Conservation (phyloP, 1,140 invertebrate species). For the Drosophila orena region DNA sequence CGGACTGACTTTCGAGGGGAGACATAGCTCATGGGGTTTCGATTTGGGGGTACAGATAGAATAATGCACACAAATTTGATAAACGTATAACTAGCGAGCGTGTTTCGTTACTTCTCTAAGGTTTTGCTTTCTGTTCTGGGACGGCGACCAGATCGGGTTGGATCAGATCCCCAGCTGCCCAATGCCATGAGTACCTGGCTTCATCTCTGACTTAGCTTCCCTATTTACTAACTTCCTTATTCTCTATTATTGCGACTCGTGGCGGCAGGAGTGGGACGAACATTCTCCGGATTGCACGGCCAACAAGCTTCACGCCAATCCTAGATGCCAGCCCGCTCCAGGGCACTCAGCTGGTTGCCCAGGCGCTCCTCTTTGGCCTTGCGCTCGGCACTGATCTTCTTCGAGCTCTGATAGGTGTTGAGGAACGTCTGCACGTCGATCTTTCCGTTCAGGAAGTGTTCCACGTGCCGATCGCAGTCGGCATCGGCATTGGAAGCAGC, state of each 20-base stretch:
- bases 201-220: neutral
- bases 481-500: conserved; percentile 90
- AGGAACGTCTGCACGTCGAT: conserved; percentile 91
- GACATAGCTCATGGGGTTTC: conserved; percentile 1
- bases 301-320: neutral
- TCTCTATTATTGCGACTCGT: conserved; percentile 41
- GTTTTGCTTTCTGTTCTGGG: neutral
- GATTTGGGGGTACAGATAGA: conserved; percentile 9
- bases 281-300: neutral
- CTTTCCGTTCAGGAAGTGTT: conserved; percentile 90
- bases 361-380: conserved; percentile 92
- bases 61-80: conserved; percentile 16
- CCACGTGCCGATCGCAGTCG: conserved; percentile 90
- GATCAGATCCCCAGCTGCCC: neutral
- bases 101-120: neutral
- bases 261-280: conserved; percentile 4
- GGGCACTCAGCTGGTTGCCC: conserved; percentile 89
- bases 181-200: neutral
- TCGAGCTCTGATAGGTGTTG: conserved; percentile 88
- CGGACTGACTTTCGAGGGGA: neutral
- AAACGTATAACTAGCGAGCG: conserved; percentile 18
- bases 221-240: conserved; percentile 12
- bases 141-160: neutral
- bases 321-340: conserved; percentile 87
- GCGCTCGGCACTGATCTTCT: conserved; percentile 89